A percentile compares a stretch with the other conserved stretches of the same genome.
Evolutionary conservation across 2,888 invertebrate genomes (phyloP).

Genomic region (Sesia apiformis): DNA sequence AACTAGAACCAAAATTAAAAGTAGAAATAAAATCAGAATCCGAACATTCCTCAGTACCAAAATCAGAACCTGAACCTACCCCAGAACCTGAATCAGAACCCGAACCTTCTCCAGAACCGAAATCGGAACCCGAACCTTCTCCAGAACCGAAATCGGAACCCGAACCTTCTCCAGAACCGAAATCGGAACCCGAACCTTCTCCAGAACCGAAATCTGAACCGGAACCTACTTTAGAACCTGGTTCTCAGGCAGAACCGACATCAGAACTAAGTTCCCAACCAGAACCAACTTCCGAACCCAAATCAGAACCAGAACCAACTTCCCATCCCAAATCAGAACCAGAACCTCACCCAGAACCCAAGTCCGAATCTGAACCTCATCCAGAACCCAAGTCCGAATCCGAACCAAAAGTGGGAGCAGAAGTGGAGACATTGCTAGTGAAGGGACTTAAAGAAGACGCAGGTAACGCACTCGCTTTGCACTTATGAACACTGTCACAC

Average conservation of each 20-base stretch:
- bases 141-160: conserved; percentile 40
- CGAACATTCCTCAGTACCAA: conserved; percentile 27
- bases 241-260: conserved; percentile 40
- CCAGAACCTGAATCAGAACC: conserved; percentile 40
- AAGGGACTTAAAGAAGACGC: conserved; percentile 65
- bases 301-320: conserved; percentile 30
- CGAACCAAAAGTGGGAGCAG: conserved; percentile 47
- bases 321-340: conserved; percentile 25
- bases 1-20: conserved; percentile 43
- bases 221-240: conserved; percentile 41
- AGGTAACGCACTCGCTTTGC: conserved; percentile 67
- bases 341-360: conserved; percentile 28
- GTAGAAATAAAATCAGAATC: conserved; percentile 51
- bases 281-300: conserved; percentile 34
- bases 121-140: conserved; percentile 46
- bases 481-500: conserved; percentile 6
- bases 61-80: conserved; percentile 40
- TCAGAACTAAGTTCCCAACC: conserved; percentile 39
- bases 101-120: conserved; percentile 41
- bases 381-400: conserved; percentile 33
- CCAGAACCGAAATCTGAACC: conserved; percentile 45
- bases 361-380: conserved; percentile 23
- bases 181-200: conserved; percentile 18
- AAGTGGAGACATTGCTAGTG: conserved; percentile 66
- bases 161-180: conserved; percentile 29